Base-by-base conservation (phyloP, 2,113 vertebrate species). In the Potamarius usumacintae region DNA sequence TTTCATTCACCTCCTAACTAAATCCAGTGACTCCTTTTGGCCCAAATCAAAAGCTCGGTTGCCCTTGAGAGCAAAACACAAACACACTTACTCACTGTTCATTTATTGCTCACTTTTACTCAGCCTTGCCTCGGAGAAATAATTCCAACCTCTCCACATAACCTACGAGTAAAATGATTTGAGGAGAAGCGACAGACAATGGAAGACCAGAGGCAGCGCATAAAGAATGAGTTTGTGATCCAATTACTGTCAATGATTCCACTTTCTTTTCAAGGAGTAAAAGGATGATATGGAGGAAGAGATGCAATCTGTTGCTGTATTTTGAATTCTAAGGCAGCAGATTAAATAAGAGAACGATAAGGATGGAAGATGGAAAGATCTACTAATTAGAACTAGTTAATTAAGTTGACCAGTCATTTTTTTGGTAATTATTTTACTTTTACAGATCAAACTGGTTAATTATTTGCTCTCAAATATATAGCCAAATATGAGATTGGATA, bases 1-100 rank as follows among this genome's bases (percentile, higher is more conserved):
- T 91, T 83, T 72, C 90, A 89, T 93, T 88, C 83, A 92, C 87
- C 92, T 91, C 90, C 92, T 93, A 92, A 93, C 92, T 90, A 92
- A 92, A 92, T 93, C 90, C 88, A 76, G 42, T 20, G 91, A 91
- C 88, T 90, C 88, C 83, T 89, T 20, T 84, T 82, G 84, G 84
- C 84, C 63, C n/a, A 30, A 74, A 83, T 84, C 34, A 20, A 87
- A 91, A 90, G 84, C 27, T 85, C 20, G 52, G 50, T 89, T 91
- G 93, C 92, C 92, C 92, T 94, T 93, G 91, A 92, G 91, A 92
- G 52, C 30, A 15, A 83, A 87, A 92, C 86, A 92, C 88, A 89
- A 90, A 89, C 88, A 83, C 85, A 25, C 18, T 90, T 92, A 42
- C 42, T 94, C 58, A 30, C 83, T 82, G 85, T 53, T 86, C 65